phyloP scores from a whole-genome alignment of 2,888 invertebrate species.

The Rhagium mordax region DNA sequence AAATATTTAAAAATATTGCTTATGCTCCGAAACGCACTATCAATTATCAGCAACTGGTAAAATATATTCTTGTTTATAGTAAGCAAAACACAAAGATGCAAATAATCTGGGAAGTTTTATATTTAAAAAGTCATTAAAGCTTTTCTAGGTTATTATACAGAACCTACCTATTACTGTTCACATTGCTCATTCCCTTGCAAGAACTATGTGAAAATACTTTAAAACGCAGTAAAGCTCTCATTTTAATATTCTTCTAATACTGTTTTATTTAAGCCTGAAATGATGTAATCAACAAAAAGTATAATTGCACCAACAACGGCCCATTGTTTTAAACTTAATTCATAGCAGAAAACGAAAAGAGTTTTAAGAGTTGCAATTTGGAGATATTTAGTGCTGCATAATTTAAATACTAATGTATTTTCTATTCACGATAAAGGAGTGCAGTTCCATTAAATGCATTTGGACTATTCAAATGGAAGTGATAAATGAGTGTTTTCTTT shows the following conservation, averaged over 20 bases:
- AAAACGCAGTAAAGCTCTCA: neutral
- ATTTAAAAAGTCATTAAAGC: neutral
- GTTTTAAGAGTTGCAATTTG: constrained; percentile 59
- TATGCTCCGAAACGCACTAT: too few relatives aligned
- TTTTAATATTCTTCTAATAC: neutral
- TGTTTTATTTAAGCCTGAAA: neutral
- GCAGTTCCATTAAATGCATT: constrained; percentile 58
- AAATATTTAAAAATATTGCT: too few relatives aligned
- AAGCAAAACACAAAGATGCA: neutral
- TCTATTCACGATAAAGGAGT: constrained; percentile 60
- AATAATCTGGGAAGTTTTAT: neutral
- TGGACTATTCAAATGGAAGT: constrained; percentile 56
- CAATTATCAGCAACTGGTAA: too few relatives aligned
- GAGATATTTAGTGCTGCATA: constrained; percentile 62
- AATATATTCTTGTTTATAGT: too few relatives aligned
- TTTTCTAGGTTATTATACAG: neutral
- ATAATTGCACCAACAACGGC: constrained; percentile 16
- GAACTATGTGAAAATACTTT: neutral
- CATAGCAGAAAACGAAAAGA: constrained; percentile 51
- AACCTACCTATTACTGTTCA: too few relatives aligned
- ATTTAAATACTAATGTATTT: constrained; percentile 63
- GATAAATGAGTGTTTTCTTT: constrained; percentile 57
- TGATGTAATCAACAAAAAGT: constrained; percentile 6
- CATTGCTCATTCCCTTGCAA: neutral
- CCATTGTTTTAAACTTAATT: constrained; percentile 25